Evolutionary conservation across 2,113 vertebrate genomes (phyloP), one percentile per base, ranked within the genome.

Genomic region (Polypterus senegalus): DNA sequence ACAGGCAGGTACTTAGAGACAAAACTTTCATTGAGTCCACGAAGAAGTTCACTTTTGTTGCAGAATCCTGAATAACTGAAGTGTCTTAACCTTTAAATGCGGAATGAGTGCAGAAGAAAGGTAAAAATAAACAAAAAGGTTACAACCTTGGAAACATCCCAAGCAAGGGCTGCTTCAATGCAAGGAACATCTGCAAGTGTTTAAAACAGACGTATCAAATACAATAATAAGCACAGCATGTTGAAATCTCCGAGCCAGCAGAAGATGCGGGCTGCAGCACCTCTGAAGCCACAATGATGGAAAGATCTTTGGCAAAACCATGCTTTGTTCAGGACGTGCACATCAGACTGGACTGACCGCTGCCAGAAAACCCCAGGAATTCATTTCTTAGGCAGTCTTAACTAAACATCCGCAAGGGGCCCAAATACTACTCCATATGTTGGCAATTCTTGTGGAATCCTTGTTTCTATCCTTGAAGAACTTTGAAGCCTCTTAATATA

Each of bases 131-230:
- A 54, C 58, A 60, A 45, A 10, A 54, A 49, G 51, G 51, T 45
- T 62, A 10, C 46, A 47, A 51, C 51, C 47, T 61, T 11, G 64
- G 59, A 57, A 59, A 47, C 48, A 47, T 62, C 56, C 56, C 53
- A 58, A 8, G 55, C 48, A 58, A 47, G 53, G 7, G 55, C 9
- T 56, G 45, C 45, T 55, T 70, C 74, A 63, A 74, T 80, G 71
- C 70, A 72, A 79, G 76, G 72, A 81, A 81, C 76, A 78, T 83
- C 81, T 84, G 79, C 69, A 78, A 79, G 65, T 79, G 77, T 80
- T 85, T 83, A 86, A 84, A 80, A 78, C 78, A 76, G 78, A 77
- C 66, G 74, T 63, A 78, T 72, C 58, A 74, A 67, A 63, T 67
- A 56, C 53, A 79, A 79, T 79, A 81, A 71, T 72, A 81, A 75